These are phyloP conservation scores for Columbina picui DNA, from an alignment of 2,113 vertebrate genomes.

Conservation along the genomic window DNA sequence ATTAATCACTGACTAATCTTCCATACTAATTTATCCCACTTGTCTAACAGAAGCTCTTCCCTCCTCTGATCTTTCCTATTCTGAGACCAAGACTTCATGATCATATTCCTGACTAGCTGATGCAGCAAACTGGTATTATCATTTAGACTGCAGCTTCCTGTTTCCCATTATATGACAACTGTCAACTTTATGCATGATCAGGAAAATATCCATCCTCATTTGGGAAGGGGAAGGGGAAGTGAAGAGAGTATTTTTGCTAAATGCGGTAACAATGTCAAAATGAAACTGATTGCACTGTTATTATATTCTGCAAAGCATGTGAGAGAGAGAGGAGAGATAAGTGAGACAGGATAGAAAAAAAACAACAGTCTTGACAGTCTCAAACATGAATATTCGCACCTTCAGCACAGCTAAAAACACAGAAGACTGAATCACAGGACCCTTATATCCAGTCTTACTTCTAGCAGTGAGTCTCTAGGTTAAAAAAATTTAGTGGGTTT, in stretches of 20 bases:
- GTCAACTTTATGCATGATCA: constrained; percentile 7
- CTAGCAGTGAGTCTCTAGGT: neutral
- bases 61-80: constrained; percentile 56
- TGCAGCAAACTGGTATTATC: constrained; percentile 13
- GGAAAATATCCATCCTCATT: neutral
- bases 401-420: neutral
- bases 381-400: neutral
- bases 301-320: neutral
- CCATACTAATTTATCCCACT: constrained; percentile 58
- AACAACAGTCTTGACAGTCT: neutral
- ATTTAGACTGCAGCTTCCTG: constrained; percentile 40
- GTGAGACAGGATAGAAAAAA: neutral
- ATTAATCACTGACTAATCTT: constrained; percentile 69
- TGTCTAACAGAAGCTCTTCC: constrained; percentile 46
- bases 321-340: neutral
- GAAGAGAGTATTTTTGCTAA: neutral
- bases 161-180: constrained; percentile 14
- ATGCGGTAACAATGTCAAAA: neutral
- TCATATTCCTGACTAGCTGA: constrained; percentile 35
- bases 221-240: neutral
- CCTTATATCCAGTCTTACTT: neutral
- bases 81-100: constrained; percentile 35
- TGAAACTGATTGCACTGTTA: neutral
- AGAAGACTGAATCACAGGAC: neutral
- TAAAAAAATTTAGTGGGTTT: neutral